Percentiles rank a stretch among this genome's conserved stretches.
Evolutionary conservation across 2,113 vertebrate genomes (phyloP).

Genomic region (Rhinolophus ferrumequinum): DNA sequence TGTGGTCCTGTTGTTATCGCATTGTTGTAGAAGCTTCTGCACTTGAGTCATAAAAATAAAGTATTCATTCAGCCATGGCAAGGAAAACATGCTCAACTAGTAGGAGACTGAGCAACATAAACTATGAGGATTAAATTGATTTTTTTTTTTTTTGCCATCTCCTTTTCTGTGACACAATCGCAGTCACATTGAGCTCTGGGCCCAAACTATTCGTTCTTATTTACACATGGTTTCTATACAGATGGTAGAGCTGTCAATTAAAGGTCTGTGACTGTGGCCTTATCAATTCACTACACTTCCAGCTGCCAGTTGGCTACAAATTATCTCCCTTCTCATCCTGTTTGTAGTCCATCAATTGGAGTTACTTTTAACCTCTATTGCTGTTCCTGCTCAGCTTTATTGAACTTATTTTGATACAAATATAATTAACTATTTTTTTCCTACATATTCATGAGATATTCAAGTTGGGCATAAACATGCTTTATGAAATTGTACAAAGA

Average conservation of each 20-base stretch:
- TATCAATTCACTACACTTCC: slow-evolving; percentile 67
- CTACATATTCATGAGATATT: slow-evolving; percentile 53
- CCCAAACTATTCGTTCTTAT: slow-evolving; percentile 53
- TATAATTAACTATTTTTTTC: not conserved
- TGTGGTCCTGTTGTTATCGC: slow-evolving; percentile 10
- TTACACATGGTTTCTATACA: slow-evolving; percentile 63
- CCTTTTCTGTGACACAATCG: slow-evolving; percentile 56
- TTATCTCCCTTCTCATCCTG: slow-evolving; percentile 44
- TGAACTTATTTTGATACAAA: slow-evolving; percentile 59
- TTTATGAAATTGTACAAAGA: slow-evolving; percentile 53
- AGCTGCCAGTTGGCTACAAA: slow-evolving; percentile 72
- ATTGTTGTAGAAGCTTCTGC: slow-evolving; percentile 66
- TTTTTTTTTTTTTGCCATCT: slow-evolving; percentile 41
- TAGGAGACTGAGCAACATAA: slow-evolving; percentile 46
- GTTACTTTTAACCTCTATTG: slow-evolving; percentile 65
- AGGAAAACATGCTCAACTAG: slow-evolving; percentile 64
- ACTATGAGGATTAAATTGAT: slow-evolving; percentile 34
- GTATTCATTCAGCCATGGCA: slow-evolving; percentile 62
- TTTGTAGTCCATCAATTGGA: slow-evolving; percentile 59
- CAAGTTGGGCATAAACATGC: slow-evolving; percentile 48
- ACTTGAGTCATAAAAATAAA: slow-evolving; percentile 68
- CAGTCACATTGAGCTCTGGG: slow-evolving; percentile 45
- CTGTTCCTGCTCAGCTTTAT: slow-evolving; percentile 59
- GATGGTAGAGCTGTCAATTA: slow-evolving; percentile 61
- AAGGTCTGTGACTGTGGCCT: slow-evolving; percentile 62